A percentile compares a stretch with the other conserved stretches of the same genome.
Evolutionary conservation across 2,797 vertebrate species (phyloP).

Genomic region (Podarcis lilfordi): DNA sequence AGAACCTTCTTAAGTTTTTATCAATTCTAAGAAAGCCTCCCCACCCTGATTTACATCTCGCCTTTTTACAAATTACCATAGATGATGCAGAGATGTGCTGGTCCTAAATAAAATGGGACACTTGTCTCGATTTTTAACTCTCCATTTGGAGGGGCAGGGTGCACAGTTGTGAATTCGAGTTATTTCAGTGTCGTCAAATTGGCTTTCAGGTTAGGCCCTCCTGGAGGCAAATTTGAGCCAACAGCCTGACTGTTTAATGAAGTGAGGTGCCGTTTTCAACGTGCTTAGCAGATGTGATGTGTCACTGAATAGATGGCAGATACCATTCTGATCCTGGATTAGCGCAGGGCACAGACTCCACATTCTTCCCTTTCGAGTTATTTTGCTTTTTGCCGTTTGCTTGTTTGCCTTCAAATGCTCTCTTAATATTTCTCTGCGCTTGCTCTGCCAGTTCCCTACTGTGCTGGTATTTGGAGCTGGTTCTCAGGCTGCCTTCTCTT

Average conservation of each 20-base stretch:
- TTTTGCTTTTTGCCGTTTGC: constrained; percentile 1
- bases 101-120: neutral
- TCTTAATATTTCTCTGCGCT: constrained; percentile 19
- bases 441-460: constrained; percentile 44
- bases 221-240: neutral
- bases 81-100: neutral
- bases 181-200: neutral
- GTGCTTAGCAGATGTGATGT: neutral
- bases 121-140: neutral
- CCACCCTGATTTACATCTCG: too few relatives aligned
- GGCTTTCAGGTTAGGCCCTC: neutral
- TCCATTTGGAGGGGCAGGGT: too few relatives aligned
- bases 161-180: neutral
- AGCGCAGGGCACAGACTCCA: neutral
- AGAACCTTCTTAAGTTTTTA: too few relatives aligned
- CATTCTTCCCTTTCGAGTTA: neutral
- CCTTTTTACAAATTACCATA: too few relatives aligned
- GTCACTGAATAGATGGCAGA: neutral
- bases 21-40: too few relatives aligned
- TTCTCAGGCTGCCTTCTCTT: neutral
- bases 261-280: neutral
- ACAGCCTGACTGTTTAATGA: neutral
- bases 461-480: constrained; percentile 72
- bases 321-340: constrained; percentile 8
- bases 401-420: constrained; percentile 29